Evolutionary conservation across 2,797 vertebrate species (phyloP), one percentile per base, ranked within the genome.

Genomic region (Prunella strophiata): DNA sequence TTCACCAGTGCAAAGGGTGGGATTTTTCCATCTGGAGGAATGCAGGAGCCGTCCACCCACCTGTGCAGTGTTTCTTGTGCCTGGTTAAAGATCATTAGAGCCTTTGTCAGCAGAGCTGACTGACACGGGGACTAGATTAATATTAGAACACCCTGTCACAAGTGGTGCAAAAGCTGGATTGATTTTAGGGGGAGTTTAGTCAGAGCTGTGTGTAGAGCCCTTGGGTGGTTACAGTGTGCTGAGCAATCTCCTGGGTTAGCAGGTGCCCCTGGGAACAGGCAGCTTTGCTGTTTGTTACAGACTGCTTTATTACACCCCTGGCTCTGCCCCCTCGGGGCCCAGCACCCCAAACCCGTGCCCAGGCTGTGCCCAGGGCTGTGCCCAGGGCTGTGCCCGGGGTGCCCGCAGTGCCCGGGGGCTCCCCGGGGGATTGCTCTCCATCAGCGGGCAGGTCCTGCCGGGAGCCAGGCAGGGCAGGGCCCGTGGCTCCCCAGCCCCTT

Each of bases 81-180:
- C 90, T 92, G 92, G 95, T 94, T 98, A 96, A 97, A 96, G 97
- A 97, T 97, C 97, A 94, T 97, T 97, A 97, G 91, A 94, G 96
- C 95, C 96, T 97, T 96, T 97, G 97, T 95, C 92, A 95, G 95
- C 19, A 36, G 80, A 52, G 85, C 94, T 96, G 96, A 96, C 93
- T 96, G 97, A 97, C 98, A 97, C 94, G 96, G 96, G 95, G 90
- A 97, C 96, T 88, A 96, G 97, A 98, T 98, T 97, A 98, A 97
- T 97, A 97, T 97, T 96, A 97, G 98, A 98, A 95, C 90, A 96
- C 91, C 92, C 96, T 97, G 98, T 98, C 98, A 97, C 96, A 95
- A 97, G 95, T 88, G 97, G 96, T 96, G 97, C 92, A 97, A 96
- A 97, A 96, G 96, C 81, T 22, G 97, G 96, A 97, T 97, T 98